Evolutionary conservation across 2,797 vertebrate genomes (phyloP).

Genomic region (Phalanger gymnotis): DNA sequence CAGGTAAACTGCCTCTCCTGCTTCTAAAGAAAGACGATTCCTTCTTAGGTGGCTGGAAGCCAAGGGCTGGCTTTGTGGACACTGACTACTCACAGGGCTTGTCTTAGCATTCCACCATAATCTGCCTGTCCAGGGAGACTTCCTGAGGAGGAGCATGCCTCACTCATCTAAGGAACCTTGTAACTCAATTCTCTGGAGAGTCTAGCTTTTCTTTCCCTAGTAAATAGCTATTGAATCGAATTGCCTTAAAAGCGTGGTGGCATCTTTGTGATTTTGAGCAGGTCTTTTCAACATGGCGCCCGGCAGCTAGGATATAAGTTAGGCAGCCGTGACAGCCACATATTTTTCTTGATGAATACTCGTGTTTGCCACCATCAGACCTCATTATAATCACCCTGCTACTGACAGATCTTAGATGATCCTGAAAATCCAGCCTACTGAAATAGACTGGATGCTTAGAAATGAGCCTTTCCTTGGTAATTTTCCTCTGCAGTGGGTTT

Average conservation of each 20-base stretch:
- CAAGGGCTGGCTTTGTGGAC: conserved; percentile 44
- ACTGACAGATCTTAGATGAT: conserved; percentile 58
- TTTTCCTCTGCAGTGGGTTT: conserved; percentile 56
- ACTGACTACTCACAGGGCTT: conserved; percentile 34
- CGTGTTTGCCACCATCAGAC: conserved; percentile 55
- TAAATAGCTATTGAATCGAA: not conserved
- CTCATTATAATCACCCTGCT: conserved; percentile 64
- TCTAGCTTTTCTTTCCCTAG: not conserved
- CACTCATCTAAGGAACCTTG: conserved; percentile 49
- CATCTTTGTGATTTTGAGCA: conserved; percentile 46
- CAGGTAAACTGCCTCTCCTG: conserved; percentile 48
- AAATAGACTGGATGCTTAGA: conserved; percentile 58
- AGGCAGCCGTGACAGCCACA: conserved; percentile 37
- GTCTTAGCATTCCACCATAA: conserved; percentile 24
- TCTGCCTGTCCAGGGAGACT: conserved; percentile 40
- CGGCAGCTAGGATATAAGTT: conserved; percentile 55
- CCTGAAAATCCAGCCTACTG: conserved; percentile 61
- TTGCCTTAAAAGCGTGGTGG: conserved; percentile 1
- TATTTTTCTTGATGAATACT: conserved; percentile 56
- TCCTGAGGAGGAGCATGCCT: conserved; percentile 56
- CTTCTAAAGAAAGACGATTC: conserved; percentile 54
- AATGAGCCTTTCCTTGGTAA: conserved; percentile 58
- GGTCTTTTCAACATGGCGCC: conserved; percentile 47
- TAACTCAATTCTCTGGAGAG: not conserved
- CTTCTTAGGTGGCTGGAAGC: conserved; percentile 48